Base-by-base conservation (phyloP, 53 echinoderm and acorn worm species). In the Echinarachnius parma region DNA sequence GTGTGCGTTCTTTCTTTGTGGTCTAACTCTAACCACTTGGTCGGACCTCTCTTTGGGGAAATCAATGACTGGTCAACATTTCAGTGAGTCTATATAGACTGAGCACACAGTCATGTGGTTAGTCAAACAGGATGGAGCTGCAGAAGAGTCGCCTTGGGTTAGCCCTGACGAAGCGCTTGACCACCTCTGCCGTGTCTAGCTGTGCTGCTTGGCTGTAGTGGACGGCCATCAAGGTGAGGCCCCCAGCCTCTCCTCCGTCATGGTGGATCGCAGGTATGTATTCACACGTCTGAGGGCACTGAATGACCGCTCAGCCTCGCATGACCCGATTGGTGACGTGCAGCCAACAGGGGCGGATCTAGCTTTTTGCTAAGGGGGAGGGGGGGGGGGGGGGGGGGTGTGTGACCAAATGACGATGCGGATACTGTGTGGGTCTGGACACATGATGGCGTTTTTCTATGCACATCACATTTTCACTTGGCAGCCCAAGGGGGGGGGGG, bases 141-240 rank as follows among this genome's bases (percentile, higher is more conserved):
- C 67, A 67, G 16, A 48, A 48, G 49, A 67, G 67, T 67, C 67
- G 67, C 66, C 66, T 47, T 66, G 66, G 69, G 69, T 68, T 46
- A 68, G 52, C 69, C 69, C 69, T 52, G 69, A 50, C 27, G 52
- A 68, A 68, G 50, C 3, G 48, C 69, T 68, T 68, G 69, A 68
- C 69, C 69, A 68, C 69, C 28, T 68, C 69, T 68, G 69, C 69
- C 52, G 69, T 68, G 69, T 68, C 69, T 68, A 68, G 69, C 69
- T 68, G 48, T 49, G 69, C 69, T 48, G 48, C 69, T 7, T 50
- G 69, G 3, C 69, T 68, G 69, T 52, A 68, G 69, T 68, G 63
- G 34, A 63, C 42, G 3, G 63, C 63, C 74, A 72, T 72, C 30
- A 72, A 52, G 52, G 53, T 72, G 74, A 72, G 74, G 33, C 74